Base-by-base conservation (phyloP, 2,113 vertebrate species). In the Diphyllodes magnificus region DNA sequence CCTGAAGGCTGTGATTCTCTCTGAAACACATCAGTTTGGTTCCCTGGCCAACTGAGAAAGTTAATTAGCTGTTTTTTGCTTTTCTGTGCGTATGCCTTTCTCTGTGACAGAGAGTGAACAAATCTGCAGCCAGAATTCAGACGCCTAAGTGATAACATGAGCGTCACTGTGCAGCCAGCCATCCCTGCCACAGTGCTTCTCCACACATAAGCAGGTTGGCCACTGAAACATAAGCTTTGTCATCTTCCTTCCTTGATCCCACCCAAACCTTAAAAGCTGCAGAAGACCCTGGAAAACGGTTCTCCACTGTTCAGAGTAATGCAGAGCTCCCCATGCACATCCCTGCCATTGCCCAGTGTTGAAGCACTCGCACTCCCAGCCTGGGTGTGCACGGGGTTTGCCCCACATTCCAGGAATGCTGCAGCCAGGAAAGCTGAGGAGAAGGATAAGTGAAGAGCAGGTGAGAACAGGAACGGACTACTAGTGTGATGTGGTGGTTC, bases 311-410 rank as follows among this genome's bases (percentile, higher is more conserved):
- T 19, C 0, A 0, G 37, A 7, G 42, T 35, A 70, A 68, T 1
- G 5, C 3, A 3, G 47, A 69, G 30, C 9, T 84, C 35, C 59
- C 33, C 9, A 13, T 33, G 7, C 5, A 14, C 17, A 23, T 45
- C 44, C 47, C 39, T 80, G 54, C 27, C 3, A 1, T 16, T 73
- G 9, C 13, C 37, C 0, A 0, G 2, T 24, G 30, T 42, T 77
- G 37, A 86, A 42, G 30, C 6, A 1, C 30, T 63, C 0, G 0
- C 0, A 1, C 10, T 59, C 13, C 16, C 33, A 49, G 15, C 15
- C 24, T 49, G 21, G 15, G 9, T 6, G 7, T 33, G 35, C 2
- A 1, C 0, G 0, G 21, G n/a, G 5, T 76, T 88, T 86, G 25
- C 24, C 69, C 37, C 4, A 1, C 20, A 22, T 2, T 3, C n/a